These are phyloP conservation scores for Zoanthus sansibaricus DNA, from an alignment of 92 coral and sea anemone genomes.

Conservation along the genomic window DNA sequence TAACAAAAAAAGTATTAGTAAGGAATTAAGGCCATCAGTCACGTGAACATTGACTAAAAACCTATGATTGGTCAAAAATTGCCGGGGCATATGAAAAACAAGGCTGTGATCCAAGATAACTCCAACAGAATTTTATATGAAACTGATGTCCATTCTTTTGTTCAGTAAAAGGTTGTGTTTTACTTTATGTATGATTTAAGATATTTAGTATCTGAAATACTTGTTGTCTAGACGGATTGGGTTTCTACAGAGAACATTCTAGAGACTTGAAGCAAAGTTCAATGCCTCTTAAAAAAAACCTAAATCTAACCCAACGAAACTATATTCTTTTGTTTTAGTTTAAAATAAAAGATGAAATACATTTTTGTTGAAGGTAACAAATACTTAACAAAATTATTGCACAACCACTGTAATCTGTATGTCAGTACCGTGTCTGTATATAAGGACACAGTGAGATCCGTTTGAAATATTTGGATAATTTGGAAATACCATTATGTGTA, in stretches of 20 bases:
- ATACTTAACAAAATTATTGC: not conserved
- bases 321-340: not conserved
- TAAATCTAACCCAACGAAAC: not conserved
- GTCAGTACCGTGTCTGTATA: not conserved
- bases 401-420: not conserved
- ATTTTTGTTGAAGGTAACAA: not conserved
- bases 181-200: not conserved
- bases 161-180: conserved; percentile 9
- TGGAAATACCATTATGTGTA: too few relatives aligned
- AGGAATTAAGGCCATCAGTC: not conserved
- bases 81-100: not conserved
- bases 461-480: not conserved
- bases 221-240: conserved; percentile 40
- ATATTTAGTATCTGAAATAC: not conserved
- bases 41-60: not conserved
- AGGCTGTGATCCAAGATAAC: not conserved
- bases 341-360: not conserved
- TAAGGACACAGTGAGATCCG: not conserved
- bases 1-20: too few relatives aligned
- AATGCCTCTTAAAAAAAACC: not conserved
- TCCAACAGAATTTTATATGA: not conserved
- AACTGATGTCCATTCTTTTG: not conserved
- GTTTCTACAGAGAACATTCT: conserved; percentile 34
- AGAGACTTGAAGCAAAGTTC: not conserved
- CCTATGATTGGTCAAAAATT: not conserved